Conservation (phyloP, 2,888 invertebrate species). For the Bembecia ichneumoniformis region DNA sequence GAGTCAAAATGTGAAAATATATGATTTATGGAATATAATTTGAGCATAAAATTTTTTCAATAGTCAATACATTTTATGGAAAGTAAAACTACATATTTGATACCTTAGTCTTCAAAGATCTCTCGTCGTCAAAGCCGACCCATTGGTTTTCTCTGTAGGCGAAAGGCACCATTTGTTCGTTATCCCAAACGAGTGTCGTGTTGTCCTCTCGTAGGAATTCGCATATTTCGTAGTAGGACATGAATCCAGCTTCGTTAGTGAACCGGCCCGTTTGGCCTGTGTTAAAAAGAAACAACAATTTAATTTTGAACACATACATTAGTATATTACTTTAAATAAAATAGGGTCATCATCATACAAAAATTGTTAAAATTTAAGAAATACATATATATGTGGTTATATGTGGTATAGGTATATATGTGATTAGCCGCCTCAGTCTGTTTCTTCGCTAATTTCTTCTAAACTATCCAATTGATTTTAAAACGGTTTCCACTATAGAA, state of each 20-base stretch:
- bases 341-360: background rate
- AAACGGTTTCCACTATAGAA: too few species aligned
- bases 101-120: slow-evolving; percentile 92
- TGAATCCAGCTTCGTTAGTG: slow-evolving; percentile 94
- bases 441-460: too few species aligned
- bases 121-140: slow-evolving; percentile 95
- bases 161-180: slow-evolving; percentile 96
- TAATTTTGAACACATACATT: background rate
- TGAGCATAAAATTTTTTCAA: too few species aligned
- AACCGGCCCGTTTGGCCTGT: slow-evolving; percentile 81
- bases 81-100: background rate
- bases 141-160: slow-evolving; percentile 92
- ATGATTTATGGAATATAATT: too few species aligned
- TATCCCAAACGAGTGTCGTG: slow-evolving; percentile 95
- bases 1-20: too few species aligned
- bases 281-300: slow-evolving; percentile 1
- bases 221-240: slow-evolving; percentile 96
- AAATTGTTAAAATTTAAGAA: too few species aligned
- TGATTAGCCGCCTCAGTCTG: too few species aligned
- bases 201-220: slow-evolving; percentile 91
- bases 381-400: too few species aligned
- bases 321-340: background rate
- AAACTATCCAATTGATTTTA: too few species aligned
- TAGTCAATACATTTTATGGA: too few species aligned
- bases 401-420: too few species aligned